Evolutionary conservation across 2,797 vertebrate species (phyloP), one percentile per base, ranked within the genome.

Genomic region (Neostethus bicornis): DNA sequence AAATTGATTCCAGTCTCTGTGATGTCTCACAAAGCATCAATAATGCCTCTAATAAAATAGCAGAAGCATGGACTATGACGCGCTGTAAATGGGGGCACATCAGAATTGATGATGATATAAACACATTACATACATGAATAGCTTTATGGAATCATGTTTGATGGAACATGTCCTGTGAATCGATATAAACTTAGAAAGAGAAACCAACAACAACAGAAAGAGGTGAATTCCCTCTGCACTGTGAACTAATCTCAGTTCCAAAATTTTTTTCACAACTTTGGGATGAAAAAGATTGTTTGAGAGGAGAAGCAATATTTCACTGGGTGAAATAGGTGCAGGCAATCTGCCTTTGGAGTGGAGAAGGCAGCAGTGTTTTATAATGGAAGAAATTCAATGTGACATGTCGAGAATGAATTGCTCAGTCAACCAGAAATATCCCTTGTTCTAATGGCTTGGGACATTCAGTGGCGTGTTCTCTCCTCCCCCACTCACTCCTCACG

Each of bases 301-400:
- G 80, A 75, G 72, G 80, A 85, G 80, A 90, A 81, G 87, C 86
- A 91, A 91, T 92, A 90, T 91, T 92, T 92, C 89, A 90, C 80
- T 80, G 87, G 87, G 82, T 85, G 85, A 90, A 92, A 90, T 87
- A 89, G 91, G 89, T 90, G 88, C 82, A 92, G 87, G 88, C 91
- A 90, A 92, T 92, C 90, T 91, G 89, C 88, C 90, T 92, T 87
- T 89, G 90, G 90, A 91, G 87, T 84, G 81, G 86, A 84, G 87
- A 86, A 89, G 85, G 83, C 86, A 87, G 90, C 89, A 83, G 90
- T 91, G 90, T 91, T 92, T 94, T 92, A 91, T 92, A 92, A 92
- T 91, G 91, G 95, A 95, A 96, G 96, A 97, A 98, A 98, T 95
- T 94, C 94, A 97, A 95, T 96, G 94, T 97, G 95, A 98, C 96